Conservation (phyloP, 2,113 vertebrate genomes). For the Myocastor coypus region DNA sequence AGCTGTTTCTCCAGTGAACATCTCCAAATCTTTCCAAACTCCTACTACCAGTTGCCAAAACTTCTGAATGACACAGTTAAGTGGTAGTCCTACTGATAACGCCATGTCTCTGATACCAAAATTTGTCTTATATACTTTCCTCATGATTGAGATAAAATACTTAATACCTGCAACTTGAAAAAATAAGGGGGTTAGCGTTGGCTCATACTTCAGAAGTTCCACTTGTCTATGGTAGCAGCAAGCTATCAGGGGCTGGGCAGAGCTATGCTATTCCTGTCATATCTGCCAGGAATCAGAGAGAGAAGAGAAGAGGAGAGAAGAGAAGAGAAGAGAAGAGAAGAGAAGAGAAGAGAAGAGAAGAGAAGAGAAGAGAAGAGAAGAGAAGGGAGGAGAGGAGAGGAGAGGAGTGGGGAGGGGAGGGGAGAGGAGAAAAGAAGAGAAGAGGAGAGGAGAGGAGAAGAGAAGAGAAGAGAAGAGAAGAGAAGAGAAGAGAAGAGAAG, state of each 20-base stretch:
- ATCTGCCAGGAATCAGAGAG: background rate
- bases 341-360: no score
- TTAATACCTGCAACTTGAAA: background rate
- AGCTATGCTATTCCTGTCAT: background rate
- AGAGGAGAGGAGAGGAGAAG: no score
- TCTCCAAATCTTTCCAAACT: background rate
- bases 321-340: no score
- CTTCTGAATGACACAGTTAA: background rate
- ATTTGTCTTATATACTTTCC: background rate
- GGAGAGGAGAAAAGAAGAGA: no score
- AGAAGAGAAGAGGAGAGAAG: background rate
- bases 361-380: no score
- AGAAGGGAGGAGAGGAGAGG: background rate
- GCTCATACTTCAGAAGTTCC: background rate
- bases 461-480: no score
- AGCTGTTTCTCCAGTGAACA: background rate
- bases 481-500: background rate
- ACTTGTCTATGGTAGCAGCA: background rate
- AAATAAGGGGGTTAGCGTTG: background rate
- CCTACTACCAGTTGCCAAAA: background rate
- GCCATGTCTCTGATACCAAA: background rate
- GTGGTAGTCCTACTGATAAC: background rate
- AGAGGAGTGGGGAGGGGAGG: no score
- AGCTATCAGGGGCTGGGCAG: background rate
- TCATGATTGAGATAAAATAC: background rate